A percentile compares a stretch with the other conserved stretches of the same genome.
These are phyloP conservation scores for Temnothorax curvispinosus DNA, from an alignment of 1,140 invertebrate species.

Conservation along the genomic window DNA sequence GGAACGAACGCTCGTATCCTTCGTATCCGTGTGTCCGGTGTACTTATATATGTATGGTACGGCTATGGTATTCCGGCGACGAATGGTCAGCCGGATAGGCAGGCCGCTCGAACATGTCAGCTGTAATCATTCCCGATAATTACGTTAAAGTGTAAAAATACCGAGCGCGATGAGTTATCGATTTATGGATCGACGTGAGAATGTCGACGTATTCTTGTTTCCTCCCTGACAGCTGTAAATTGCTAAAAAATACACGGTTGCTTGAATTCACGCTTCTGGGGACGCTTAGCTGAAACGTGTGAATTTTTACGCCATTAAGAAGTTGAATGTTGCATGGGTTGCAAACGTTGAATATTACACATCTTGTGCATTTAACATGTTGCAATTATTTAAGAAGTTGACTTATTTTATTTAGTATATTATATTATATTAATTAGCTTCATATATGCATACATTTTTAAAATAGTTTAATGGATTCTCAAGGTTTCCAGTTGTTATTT, in stretches of 20 bases:
- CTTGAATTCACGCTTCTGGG: background rate
- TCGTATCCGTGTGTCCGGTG: slow-evolving; percentile 20
- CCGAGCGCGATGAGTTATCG: slow-evolving; percentile 30
- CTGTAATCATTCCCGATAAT: slow-evolving; percentile 55
- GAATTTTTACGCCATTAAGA: slow-evolving; percentile 22
- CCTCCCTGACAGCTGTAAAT: slow-evolving; percentile 2
- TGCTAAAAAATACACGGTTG: slow-evolving; percentile 8
- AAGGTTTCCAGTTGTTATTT: too few species aligned
- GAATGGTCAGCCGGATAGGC: background rate
- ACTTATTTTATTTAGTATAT: background rate
- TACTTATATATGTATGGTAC: slow-evolving; percentile 9
- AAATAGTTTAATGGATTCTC: too few species aligned
- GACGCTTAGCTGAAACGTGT: background rate
- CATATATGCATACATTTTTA: too few species aligned
- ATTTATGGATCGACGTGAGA: background rate
- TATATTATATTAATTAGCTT: background rate
- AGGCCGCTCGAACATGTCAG: slow-evolving; percentile 53
- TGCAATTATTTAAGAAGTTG: background rate
- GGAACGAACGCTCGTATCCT: slow-evolving; percentile 22
- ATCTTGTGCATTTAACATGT: background rate
- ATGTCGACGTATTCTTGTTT: background rate
- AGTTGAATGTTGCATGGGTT: background rate
- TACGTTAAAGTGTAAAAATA: slow-evolving; percentile 43
- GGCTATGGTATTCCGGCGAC: slow-evolving; percentile 8
- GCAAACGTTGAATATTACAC: background rate